phyloP scores from a whole-genome alignment of 2,888 invertebrate species.

The Amiota mariae region DNA sequence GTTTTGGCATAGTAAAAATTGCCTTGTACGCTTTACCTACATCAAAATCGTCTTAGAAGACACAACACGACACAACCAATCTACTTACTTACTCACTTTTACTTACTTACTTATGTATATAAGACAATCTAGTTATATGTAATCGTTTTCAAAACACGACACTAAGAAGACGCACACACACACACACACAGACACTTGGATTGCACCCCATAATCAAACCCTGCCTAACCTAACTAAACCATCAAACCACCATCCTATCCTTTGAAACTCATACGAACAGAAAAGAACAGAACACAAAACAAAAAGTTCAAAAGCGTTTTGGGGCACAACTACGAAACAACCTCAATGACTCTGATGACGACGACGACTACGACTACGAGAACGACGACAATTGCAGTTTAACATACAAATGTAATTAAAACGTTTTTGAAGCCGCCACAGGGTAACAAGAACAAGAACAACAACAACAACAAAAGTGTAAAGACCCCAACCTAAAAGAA shows the following conservation, averaged over 20 bases:
- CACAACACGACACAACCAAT: slow-evolving; percentile 36
- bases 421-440: slow-evolving; percentile 64
- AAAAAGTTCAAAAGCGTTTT: slow-evolving; percentile 64
- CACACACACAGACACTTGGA: slow-evolving; percentile 31
- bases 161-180: slow-evolving; percentile 36
- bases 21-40: slow-evolving; percentile 63
- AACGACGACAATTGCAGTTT: slow-evolving; percentile 63
- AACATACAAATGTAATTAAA: slow-evolving; percentile 68
- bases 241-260: too few species aligned
- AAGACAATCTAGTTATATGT: slow-evolving; percentile 62
- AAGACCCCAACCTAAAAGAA: not conserved
- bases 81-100: slow-evolving; percentile 28
- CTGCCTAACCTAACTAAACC: too few species aligned
- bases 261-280: not conserved
- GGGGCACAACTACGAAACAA: slow-evolving; percentile 30
- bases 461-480: slow-evolving; percentile 30
- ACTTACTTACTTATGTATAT: too few species aligned
- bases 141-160: slow-evolving; percentile 47
- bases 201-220: slow-evolving; percentile 11
- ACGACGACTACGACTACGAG: slow-evolving; percentile 27
- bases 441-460: slow-evolving; percentile 46
- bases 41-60: slow-evolving; percentile 59
- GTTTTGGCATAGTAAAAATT: slow-evolving; percentile 42
- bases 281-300: not conserved
- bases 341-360: slow-evolving; percentile 14